Conservation (phyloP, 30 jellyfish, hydroid and myxozoan species). For the Euphysa ruthae region DNA sequence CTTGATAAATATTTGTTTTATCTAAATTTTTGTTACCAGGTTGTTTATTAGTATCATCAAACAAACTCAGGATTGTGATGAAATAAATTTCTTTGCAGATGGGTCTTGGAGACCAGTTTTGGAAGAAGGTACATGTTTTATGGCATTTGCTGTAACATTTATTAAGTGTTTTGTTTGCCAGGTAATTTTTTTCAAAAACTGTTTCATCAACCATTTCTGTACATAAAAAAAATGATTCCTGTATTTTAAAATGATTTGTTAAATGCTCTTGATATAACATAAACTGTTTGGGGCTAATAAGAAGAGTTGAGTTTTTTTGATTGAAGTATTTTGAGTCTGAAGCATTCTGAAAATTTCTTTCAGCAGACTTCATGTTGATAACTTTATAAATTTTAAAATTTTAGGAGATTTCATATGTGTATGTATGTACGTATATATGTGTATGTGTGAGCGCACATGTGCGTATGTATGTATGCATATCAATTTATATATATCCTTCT, state of each 20-base stretch:
- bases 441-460: neutral
- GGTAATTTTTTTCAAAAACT: neutral
- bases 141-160: neutral
- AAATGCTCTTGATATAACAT: too few relatives aligned
- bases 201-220: neutral
- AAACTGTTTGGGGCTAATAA: too few relatives aligned
- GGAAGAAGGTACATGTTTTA: constrained; percentile 26
- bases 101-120: constrained; percentile 87
- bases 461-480: neutral
- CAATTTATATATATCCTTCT: neutral
- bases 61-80: constrained; percentile 59
- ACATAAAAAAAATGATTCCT: too few relatives aligned
- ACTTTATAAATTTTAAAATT: neutral
- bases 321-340: too few relatives aligned
- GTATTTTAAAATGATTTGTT: too few relatives aligned
- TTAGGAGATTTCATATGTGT: neutral
- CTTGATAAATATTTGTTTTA: neutral
- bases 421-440: neutral
- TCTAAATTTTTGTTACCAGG: constrained; percentile 18
- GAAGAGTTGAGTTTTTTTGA: too few relatives aligned
- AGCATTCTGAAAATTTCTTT: too few relatives aligned
- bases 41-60: constrained; percentile 59
- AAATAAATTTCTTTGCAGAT: constrained; percentile 66
- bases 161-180: neutral
- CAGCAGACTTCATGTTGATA: too few relatives aligned